Percentiles rank a stretch among this genome's conserved stretches.
phyloP scores from a whole-genome alignment of 2,113 vertebrate species.

The Aldabrachelys gigantea region DNA sequence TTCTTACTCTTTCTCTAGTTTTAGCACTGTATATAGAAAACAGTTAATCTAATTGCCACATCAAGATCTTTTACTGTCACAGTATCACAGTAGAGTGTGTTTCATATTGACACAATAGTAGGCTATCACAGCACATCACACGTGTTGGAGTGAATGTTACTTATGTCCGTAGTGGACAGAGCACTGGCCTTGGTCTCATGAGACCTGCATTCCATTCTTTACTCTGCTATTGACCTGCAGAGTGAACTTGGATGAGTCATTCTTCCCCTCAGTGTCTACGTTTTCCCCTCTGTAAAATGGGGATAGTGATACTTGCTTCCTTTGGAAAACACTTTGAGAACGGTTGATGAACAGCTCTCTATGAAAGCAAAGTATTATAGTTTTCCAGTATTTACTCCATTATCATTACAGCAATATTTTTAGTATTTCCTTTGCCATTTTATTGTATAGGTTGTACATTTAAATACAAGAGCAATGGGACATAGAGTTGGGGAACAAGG shows the following conservation, averaged over 20 bases:
- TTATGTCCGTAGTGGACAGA: not conserved
- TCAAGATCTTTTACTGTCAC: not conserved
- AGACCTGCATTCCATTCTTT: not conserved
- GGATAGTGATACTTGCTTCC: not conserved
- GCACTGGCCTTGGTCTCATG: not conserved
- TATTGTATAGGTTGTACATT: not conserved
- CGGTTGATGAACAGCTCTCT: not conserved
- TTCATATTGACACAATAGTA: not conserved
- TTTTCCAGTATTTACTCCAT: not conserved
- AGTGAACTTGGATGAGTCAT: not conserved
- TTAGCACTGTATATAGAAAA: not conserved
- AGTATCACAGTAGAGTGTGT: not conserved
- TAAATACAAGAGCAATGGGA: not conserved
- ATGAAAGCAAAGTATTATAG: accelerated
- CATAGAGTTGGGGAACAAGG: not conserved
- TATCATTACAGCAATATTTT: not conserved
- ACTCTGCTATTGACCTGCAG: not conserved
- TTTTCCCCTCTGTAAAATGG: not conserved
- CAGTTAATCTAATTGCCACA: not conserved
- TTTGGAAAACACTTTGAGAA: not conserved
- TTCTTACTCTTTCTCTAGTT: not conserved
- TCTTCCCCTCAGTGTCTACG: not conserved
- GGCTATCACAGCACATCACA: not conserved
- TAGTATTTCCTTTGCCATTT: not conserved
- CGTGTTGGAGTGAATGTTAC: not conserved